Base-by-base conservation (phyloP, 2,113 vertebrate genomes). In the Elephantulus edwardii region DNA sequence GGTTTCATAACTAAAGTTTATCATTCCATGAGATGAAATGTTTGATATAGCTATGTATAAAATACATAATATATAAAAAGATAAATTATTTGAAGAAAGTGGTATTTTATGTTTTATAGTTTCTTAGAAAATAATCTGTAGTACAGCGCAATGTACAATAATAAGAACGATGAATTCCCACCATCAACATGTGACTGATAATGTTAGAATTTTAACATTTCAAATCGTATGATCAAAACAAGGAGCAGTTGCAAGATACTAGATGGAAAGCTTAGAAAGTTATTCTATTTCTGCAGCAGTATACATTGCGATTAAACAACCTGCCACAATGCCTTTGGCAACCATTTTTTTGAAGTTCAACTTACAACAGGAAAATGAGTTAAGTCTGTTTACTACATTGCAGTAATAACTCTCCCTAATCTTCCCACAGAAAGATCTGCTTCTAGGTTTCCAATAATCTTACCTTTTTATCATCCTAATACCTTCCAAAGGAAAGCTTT, bases 281-380 rank as follows among this genome's bases (percentile, higher is more conserved):
- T 54, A 33, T 10, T 56, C 76, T 91, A 86, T 91, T 91, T 93
- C 86, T 91, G 88, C 48, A 62, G 24, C 42, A 72, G 66, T 86
- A 60, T 8, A 2, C 24, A 40, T 50, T 16, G 66, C 72, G 79
- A 84, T 66, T 66, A 40, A 93, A 80, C 28, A 28, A 72, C 71
- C 17, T 80, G 33, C 74, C 28, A 4, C 60, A 60, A 79, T 89
- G 92, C 92, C 89, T 95, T 92, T 91, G 94, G 94, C 90, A 93
- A 93, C 85, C 62, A 30, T 56, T 92, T 62, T 33, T 94, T 50
- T 80, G 52, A 94, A 78, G 66, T 92, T 92, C 85, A 93, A 40
- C 66, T 26, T 90, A 87, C 26, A 74, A 76, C 86, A 85, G 72
- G 82, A 91, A 96, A 96, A 95, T 81, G 60, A 96, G 93, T 93